These are phyloP conservation scores for Panorpa germanica DNA, from an alignment of 2,888 invertebrate genomes.

Conservation along the genomic window DNA sequence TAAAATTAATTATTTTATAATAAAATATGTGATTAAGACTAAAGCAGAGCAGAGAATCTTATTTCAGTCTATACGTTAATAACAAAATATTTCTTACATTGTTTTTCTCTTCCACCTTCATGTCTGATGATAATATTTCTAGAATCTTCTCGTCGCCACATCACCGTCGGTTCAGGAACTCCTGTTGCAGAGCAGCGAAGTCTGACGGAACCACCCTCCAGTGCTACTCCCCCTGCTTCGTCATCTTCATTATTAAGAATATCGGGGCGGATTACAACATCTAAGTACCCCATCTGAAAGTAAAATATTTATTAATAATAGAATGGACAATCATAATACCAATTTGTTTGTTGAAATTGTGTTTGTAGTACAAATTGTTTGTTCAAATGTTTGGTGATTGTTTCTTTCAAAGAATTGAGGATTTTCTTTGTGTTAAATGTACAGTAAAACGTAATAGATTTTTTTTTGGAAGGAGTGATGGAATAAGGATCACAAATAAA, in stretches of 20 bases:
- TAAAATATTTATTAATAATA: no score
- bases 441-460: no score
- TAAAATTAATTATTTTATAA: no score
- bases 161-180: slow-evolving; percentile 53
- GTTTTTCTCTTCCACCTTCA: slow-evolving; percentile 49
- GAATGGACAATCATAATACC: slow-evolving; percentile 4
- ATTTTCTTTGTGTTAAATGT: no score
- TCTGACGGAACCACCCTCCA: slow-evolving; percentile 61
- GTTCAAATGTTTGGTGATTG: slow-evolving; percentile 4
- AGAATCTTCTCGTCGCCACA: slow-evolving; percentile 66
- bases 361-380: not conserved
- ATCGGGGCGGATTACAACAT: slow-evolving; percentile 76
- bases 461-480: no score
- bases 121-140: slow-evolving; percentile 56
- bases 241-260: slow-evolving; percentile 47
- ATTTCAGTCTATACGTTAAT: no score
- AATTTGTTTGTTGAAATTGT: slow-evolving; percentile 3
- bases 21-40: no score
- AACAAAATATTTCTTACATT: slow-evolving; percentile 31
- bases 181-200: slow-evolving; percentile 66
- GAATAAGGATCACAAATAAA: no score
- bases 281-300: slow-evolving; percentile 63
- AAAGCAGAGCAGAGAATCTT: no score
- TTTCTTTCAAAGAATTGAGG: no score
- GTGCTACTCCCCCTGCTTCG: slow-evolving; percentile 55